Percentiles rank a stretch among this genome's conserved stretches.
Conservation (phyloP, 2,797 vertebrate genomes). For the Okamejei kenojei region DNA sequence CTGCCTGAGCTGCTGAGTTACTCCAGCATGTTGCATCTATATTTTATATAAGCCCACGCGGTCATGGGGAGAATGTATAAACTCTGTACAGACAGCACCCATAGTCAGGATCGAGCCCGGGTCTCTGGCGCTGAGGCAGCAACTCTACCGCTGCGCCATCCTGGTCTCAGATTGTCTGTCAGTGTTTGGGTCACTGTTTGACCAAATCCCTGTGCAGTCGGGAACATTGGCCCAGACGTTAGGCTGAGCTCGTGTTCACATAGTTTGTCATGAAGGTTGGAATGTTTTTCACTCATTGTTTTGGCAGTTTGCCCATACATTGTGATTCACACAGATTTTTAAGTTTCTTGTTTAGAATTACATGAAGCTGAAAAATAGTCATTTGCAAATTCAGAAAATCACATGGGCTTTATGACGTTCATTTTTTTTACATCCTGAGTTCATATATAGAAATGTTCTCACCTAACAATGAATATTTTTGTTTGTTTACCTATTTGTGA, state of each 20-base stretch:
- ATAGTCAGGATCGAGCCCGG: too few relatives aligned
- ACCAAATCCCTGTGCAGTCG: neutral
- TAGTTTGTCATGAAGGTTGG: neutral
- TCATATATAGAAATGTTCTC: neutral
- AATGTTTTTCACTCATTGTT: neutral
- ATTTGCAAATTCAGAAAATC: neutral
- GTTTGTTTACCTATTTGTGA: neutral
- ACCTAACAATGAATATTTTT: neutral
- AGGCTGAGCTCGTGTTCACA: neutral
- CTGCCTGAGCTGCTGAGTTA: too few relatives aligned
- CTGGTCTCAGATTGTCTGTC: neutral
- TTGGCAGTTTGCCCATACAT: neutral
- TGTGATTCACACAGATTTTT: neutral
- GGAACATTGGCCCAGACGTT: neutral
- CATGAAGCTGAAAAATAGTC: constrained; percentile 5
- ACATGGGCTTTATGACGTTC: neutral
- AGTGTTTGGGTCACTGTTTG: neutral
- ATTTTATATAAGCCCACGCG: neutral
- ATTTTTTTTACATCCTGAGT: neutral
- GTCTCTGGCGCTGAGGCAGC: too few relatives aligned
- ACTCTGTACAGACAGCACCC: too few relatives aligned
- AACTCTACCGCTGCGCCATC: too few relatives aligned
- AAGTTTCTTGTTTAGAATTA: neutral
- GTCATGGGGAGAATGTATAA: too few relatives aligned
- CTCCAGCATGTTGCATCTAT: too few relatives aligned